Conservation (phyloP, 2,888 invertebrate genomes). For the Eudemis profundana region DNA sequence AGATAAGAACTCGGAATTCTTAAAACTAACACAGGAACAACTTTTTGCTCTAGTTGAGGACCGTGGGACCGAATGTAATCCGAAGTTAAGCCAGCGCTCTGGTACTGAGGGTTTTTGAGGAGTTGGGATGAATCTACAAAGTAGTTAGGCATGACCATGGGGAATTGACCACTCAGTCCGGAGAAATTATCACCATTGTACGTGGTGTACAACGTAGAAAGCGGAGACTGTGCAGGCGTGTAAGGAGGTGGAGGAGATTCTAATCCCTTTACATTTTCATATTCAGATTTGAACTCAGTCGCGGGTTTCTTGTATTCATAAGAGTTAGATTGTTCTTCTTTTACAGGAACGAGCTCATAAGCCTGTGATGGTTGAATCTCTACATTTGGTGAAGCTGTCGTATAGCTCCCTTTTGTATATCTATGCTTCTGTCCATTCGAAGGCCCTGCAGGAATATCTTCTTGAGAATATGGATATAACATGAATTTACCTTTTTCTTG, state of each 20-base stretch:
- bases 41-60: constrained; percentile 69
- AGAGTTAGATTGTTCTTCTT: constrained; percentile 62
- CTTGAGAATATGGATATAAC: constrained; percentile 89
- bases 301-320: constrained; percentile 70
- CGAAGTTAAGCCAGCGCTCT: constrained; percentile 79
- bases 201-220: constrained; percentile 77
- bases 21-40: constrained; percentile 85
- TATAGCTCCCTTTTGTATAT: constrained; percentile 52
- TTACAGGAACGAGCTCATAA: constrained; percentile 75
- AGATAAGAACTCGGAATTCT: constrained; percentile 85
- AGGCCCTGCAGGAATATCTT: constrained; percentile 81
- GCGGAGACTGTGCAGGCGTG: constrained; percentile 48
- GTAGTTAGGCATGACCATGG: constrained; percentile 78
- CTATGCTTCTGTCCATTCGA: constrained; percentile 48
- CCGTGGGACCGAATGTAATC: constrained; percentile 76
- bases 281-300: constrained; percentile 62
- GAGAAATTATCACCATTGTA: constrained; percentile 79
- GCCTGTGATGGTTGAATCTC: constrained; percentile 86
- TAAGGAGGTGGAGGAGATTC: constrained; percentile 59
- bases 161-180: constrained; percentile 76
- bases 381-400: constrained; percentile 67
- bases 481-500: constrained; percentile 84
- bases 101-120: constrained; percentile 76
- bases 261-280: constrained; percentile 59
- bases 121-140: constrained; percentile 77